Base-by-base conservation (phyloP, 2,113 vertebrate species). In the Rhinopomastus cyanomelas region DNA sequence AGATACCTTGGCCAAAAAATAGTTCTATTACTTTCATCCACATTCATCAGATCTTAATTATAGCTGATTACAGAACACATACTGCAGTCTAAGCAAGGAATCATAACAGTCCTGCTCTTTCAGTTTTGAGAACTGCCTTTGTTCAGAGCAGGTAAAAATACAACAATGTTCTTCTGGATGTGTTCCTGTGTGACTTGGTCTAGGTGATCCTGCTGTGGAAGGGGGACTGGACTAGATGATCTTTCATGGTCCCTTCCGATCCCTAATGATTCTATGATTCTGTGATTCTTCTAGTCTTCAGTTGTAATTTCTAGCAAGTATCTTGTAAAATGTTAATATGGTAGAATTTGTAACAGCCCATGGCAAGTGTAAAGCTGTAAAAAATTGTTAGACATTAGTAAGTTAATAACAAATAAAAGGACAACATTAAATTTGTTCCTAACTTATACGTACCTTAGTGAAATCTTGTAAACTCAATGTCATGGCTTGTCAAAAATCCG, bases 1-100 rank as follows among this genome's bases (percentile, higher is more conserved):
- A 82, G 37, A 56, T 25, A 67, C 21, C 48, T 62, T 6, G 15
- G 64, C 75, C 15, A 69, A 73, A 84, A 91, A 67, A 22, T 1
- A 53, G 20, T 18, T 89, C 34, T 81, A n/a, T 64, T 77, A 88
- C 49, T 68, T 68, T 81, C 59, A 78, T 51, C 25, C 55, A 85
- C n/a, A 51, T 62, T 82, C 46, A 39, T 39, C 16, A 25, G 22
- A 74, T 53, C 49, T 81, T 89, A 86, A 81, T 91, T 82, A 77
- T 20, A 67, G 30, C 4, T 12, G 32, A 69, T 37, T 74, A 66
- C 1, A 69, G 16, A 76, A 79, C 61, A 21, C 16, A 85, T 48
- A 48, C 55, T 68, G 67, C 23, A 72, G 27, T 39, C 27, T 67
- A 74, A 67, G 53, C 57, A 46, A 9, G 22, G 51, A 68, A 85